Percentiles rank a stretch among this genome's conserved stretches.
Evolutionary conservation across 2,113 vertebrate genomes (phyloP).

Genomic region (Sebastes fasciatus): DNA sequence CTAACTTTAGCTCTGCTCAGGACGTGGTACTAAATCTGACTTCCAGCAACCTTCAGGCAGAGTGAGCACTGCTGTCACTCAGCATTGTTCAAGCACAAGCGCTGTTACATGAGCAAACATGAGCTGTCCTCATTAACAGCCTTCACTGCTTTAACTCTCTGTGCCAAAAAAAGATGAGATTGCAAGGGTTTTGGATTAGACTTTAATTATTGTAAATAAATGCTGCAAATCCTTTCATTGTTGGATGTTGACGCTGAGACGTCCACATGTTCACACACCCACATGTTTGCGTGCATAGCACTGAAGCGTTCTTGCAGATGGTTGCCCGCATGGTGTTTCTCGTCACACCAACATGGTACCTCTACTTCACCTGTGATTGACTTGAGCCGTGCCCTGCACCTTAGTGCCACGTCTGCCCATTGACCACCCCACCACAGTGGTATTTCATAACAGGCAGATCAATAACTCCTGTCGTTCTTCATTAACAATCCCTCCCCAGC

Average conservation of each 20-base stretch:
- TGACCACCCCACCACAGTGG: constrained; percentile 48
- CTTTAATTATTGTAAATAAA: constrained; percentile 34
- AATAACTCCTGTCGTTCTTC: constrained; percentile 68
- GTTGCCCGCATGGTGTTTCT: neutral
- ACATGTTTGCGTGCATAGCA: too few relatives aligned
- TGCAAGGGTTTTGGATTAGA: constrained; percentile 28
- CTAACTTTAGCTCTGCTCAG: constrained; percentile 54
- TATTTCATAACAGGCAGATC: constrained; percentile 70
- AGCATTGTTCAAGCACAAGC: constrained; percentile 32
- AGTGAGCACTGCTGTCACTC: constrained; percentile 62
- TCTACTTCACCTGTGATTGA: constrained; percentile 21
- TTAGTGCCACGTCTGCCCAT: constrained; percentile 27
- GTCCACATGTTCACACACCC: constrained; percentile 24
- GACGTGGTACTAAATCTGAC: constrained; percentile 50
- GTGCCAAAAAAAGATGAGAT: neutral
- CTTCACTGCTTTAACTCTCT: constrained; percentile 13
- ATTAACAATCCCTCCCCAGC: constrained; percentile 49
- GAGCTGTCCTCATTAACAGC: constrained; percentile 61
- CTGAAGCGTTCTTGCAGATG: neutral
- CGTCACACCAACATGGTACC: neutral
- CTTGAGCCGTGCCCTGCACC: constrained; percentile 15
- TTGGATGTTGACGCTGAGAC: neutral
- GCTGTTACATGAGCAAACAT: constrained; percentile 44
- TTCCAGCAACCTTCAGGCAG: constrained; percentile 65
- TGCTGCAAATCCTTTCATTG: constrained; percentile 10